Conservation (phyloP, 2,113 vertebrate species). For the Recurvirostra avosetta region DNA sequence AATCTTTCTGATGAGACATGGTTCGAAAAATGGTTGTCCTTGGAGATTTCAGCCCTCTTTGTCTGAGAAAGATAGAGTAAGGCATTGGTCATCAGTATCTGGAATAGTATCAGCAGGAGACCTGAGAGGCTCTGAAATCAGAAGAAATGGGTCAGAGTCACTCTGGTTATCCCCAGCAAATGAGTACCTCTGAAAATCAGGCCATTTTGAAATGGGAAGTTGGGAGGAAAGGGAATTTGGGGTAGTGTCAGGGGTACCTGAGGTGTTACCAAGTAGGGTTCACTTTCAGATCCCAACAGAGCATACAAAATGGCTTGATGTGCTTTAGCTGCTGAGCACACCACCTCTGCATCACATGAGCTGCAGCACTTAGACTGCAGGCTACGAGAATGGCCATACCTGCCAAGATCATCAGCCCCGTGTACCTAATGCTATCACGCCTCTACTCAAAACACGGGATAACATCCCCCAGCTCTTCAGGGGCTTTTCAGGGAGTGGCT, state of each 20-base stretch:
- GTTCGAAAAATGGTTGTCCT: not conserved
- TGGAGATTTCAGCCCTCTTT: not conserved
- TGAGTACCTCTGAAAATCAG: not conserved
- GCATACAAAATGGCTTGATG: not conserved
- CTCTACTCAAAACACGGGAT: not conserved
- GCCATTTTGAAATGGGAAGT: not conserved
- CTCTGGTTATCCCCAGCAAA: not conserved
- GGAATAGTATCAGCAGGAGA: not conserved
- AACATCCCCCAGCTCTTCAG: not conserved
- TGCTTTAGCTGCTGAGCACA: not conserved
- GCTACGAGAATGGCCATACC: not conserved
- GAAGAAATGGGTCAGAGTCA: not conserved
- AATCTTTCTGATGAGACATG: not conserved
- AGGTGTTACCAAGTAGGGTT: not conserved
- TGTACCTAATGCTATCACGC: too few species aligned
- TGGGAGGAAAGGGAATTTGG: not conserved
- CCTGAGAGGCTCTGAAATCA: not conserved
- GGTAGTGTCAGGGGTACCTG: not conserved
- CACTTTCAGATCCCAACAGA: not conserved
- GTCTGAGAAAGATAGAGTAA: not conserved
- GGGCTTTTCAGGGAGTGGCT: not conserved
- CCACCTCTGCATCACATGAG: not conserved
- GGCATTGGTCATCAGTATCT: not conserved
- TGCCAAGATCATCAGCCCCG: not conserved
- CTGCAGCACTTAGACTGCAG: not conserved